Evolutionary conservation across 1,140 invertebrate species (phyloP).

Genomic region (Drosophila funebris): DNA sequence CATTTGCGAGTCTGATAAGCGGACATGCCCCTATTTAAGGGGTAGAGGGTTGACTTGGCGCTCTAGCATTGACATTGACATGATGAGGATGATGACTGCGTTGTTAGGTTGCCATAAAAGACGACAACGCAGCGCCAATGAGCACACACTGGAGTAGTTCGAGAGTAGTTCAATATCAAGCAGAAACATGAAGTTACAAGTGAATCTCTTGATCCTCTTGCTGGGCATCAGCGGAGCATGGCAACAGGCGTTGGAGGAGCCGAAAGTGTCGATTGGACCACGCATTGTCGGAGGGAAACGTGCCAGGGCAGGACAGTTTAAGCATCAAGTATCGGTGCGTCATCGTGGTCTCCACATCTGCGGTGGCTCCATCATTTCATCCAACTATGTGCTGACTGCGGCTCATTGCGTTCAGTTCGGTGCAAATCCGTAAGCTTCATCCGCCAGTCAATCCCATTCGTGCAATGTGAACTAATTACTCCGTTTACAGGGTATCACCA

Average conservation of each 20-base stretch:
- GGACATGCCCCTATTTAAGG: not conserved
- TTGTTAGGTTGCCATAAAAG: slow-evolving; percentile 10
- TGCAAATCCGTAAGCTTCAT: slow-evolving; percentile 23
- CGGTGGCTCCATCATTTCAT: slow-evolving; percentile 85
- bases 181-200: slow-evolving; percentile 10
- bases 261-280: not conserved
- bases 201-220: slow-evolving; percentile 16
- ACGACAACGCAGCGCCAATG: not conserved
- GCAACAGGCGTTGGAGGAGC: not conserved
- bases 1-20: slow-evolving; percentile 24
- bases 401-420: slow-evolving; percentile 84
- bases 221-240: not conserved
- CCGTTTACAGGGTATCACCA: slow-evolving; percentile 4
- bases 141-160: not conserved
- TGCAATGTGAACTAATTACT: too few relatives aligned
- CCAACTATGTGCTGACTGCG: slow-evolving; percentile 85
- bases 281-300: slow-evolving; percentile 84
- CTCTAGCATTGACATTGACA: slow-evolving; percentile 35
- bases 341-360: slow-evolving; percentile 83
- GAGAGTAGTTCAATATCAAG: not conserved
- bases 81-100: slow-evolving; percentile 20
- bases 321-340: slow-evolving; percentile 84
- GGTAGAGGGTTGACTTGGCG: not conserved
- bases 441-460: not conserved
- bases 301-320: slow-evolving; percentile 82